A percentile compares a stretch with the other conserved stretches of the same genome.
Evolutionary conservation across 2,113 vertebrate genomes (phyloP).

Genomic region (Pangasianodon gigas): DNA sequence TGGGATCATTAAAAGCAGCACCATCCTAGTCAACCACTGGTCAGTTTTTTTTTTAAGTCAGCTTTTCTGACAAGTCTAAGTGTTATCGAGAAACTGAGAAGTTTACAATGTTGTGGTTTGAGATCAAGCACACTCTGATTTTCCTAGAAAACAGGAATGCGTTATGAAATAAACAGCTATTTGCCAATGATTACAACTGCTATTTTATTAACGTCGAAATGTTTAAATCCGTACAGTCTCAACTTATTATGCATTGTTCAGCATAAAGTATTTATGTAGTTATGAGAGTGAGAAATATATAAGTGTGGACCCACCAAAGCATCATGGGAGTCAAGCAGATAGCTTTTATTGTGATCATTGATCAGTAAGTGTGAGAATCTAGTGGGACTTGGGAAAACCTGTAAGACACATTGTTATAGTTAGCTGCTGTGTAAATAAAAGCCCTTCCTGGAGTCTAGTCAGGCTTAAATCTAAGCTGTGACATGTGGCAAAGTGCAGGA

Average conservation of each 20-base stretch:
- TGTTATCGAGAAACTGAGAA: neutral
- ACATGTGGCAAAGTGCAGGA: neutral
- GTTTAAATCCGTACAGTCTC: no score
- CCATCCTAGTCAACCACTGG: neutral
- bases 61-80: constrained; percentile 3
- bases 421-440: constrained; percentile 32
- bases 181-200: neutral
- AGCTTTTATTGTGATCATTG: constrained; percentile 2
- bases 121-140: neutral
- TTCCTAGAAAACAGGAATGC: neutral
- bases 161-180: neutral
- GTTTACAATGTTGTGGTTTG: neutral
- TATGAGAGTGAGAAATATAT: no score
- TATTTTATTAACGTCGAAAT: neutral
- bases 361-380: constrained; percentile 5
- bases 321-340: no score
- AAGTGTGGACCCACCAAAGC: no score
- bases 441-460: neutral
- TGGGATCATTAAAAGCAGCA: constrained; percentile 15
- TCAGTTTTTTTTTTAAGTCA: neutral
- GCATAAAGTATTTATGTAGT: no score
- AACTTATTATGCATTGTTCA: no score
- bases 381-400: neutral
- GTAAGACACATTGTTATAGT: constrained; percentile 14
- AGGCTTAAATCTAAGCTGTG: constrained; percentile 39